These are phyloP conservation scores for Diplogasteroides magnus DNA, from an alignment of 1,140 invertebrate species.

Conservation along the genomic window DNA sequence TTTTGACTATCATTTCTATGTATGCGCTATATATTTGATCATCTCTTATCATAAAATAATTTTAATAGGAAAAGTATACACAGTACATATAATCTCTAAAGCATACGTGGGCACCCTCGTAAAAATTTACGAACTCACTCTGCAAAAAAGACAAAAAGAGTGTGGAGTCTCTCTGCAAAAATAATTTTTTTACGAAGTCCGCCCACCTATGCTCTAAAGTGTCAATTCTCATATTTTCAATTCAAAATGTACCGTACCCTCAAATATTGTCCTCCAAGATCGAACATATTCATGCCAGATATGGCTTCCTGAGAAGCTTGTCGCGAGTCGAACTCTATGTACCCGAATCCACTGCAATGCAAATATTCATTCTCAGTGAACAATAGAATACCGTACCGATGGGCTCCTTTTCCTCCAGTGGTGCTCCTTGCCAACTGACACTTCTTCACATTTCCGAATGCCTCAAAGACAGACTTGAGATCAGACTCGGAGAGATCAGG, in stretches of 20 bases:
- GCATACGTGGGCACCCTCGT: no score
- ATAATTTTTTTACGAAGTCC: no score
- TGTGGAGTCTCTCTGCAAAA: no score
- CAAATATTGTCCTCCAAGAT: slow-evolving; percentile 90
- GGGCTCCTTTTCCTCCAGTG: slow-evolving; percentile 57
- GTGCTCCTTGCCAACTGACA: slow-evolving; percentile 54
- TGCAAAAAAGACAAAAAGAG: no score
- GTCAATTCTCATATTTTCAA: neutral
- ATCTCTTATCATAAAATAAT: no score
- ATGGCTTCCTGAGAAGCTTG: slow-evolving; percentile 91
- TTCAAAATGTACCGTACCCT: slow-evolving; percentile 53
- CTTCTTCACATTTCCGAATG: slow-evolving; percentile 83
- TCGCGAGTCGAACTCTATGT: slow-evolving; percentile 92
- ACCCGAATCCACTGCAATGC: slow-evolving; percentile 77
- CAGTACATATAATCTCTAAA: no score
- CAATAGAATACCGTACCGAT: slow-evolving; percentile 56
- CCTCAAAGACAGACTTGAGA: slow-evolving; percentile 97
- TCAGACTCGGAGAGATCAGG: slow-evolving; percentile 92
- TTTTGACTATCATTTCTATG: no score
- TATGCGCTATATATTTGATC: no score
- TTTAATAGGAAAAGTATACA: no score
- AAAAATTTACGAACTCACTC: no score
- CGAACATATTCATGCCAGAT: slow-evolving; percentile 97
- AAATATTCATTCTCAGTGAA: slow-evolving; percentile 4
- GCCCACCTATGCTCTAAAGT: no score